Percentiles rank a stretch among this genome's conserved stretches.
phyloP scores from a whole-genome alignment of 2,888 invertebrate genomes.

The Anoncus sp. region DNA sequence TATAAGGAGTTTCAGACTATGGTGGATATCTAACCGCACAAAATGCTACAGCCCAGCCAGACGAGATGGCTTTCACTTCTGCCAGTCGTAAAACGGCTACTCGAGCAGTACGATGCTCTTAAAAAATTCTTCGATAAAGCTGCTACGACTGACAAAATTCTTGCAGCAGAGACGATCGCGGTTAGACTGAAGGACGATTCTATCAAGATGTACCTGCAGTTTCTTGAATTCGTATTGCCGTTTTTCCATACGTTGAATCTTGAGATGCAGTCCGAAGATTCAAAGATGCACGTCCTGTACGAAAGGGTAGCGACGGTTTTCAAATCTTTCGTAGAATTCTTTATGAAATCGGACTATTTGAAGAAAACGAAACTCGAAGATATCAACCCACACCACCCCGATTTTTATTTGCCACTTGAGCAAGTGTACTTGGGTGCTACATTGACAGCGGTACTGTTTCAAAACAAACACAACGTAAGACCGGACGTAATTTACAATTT shows the following conservation, averaged over 20 bases:
- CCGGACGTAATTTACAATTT: conserved; percentile 22
- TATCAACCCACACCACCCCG: conserved; percentile 10
- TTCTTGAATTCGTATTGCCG: conserved; percentile 1
- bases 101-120: conserved; percentile 65
- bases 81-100: conserved; percentile 44
- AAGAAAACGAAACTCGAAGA: conserved; percentile 25
- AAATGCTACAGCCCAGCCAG: conserved; percentile 57
- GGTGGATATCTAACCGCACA: conserved; percentile 64
- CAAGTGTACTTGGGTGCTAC: conserved; percentile 27
- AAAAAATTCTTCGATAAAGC: conserved; percentile 52
- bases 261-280: background rate
- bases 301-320: background rate
- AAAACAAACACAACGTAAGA: conserved; percentile 4
- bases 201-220: conserved; percentile 15
- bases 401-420: conserved; percentile 19
- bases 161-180: conserved; percentile 60
- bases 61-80: conserved; percentile 64
- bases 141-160: conserved; percentile 45
- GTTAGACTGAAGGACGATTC: conserved; percentile 51
- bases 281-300: background rate
- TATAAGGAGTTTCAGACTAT: conserved; percentile 66
- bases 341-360: conserved; percentile 16
- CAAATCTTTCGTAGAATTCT: background rate
- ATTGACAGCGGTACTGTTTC: conserved; percentile 29
- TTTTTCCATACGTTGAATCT: background rate